phyloP scores from a whole-genome alignment of 2,888 invertebrate genomes.

The Mesorhabditis spiculigera region DNA sequence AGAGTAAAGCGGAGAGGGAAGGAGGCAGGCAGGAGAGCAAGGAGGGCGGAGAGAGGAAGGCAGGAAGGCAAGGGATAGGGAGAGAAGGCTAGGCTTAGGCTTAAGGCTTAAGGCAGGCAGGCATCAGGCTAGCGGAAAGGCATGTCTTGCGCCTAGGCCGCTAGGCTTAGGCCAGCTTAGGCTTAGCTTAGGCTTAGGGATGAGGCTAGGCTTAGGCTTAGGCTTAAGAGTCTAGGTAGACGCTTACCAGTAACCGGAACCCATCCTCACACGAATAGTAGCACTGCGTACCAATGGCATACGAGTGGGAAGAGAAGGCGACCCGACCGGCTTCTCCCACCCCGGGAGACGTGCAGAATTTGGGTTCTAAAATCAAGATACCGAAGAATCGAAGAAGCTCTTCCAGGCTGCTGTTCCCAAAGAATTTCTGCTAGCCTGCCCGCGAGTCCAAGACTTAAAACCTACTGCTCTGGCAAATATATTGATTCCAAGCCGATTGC shows the following conservation, averaged over 20 bases:
- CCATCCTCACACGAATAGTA: constrained; percentile 50
- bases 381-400: background rate
- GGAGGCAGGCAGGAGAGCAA: too few species aligned
- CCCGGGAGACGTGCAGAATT: constrained; percentile 50
- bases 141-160: too few species aligned
- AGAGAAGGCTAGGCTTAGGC: too few species aligned
- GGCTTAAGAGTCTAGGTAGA: background rate
- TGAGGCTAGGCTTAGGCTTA: background rate
- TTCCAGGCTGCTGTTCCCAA: background rate
- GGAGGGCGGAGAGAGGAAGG: too few species aligned
- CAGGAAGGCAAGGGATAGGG: too few species aligned
- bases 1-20: too few species aligned
- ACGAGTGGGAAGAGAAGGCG: constrained; percentile 45
- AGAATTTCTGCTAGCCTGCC: background rate
- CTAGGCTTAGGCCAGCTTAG: too few species aligned
- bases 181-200: background rate
- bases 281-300: constrained; percentile 47
- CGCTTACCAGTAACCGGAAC: constrained; percentile 20
- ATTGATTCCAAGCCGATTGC: constrained; percentile 46
- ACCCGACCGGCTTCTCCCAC: constrained; percentile 44
- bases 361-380: constrained; percentile 30
- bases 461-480: constrained; percentile 41
- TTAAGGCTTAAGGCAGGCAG: too few species aligned
- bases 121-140: too few species aligned
- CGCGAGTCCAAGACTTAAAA: background rate